Base-by-base conservation (phyloP, 2,113 vertebrate genomes). In the Rhea americana region DNA sequence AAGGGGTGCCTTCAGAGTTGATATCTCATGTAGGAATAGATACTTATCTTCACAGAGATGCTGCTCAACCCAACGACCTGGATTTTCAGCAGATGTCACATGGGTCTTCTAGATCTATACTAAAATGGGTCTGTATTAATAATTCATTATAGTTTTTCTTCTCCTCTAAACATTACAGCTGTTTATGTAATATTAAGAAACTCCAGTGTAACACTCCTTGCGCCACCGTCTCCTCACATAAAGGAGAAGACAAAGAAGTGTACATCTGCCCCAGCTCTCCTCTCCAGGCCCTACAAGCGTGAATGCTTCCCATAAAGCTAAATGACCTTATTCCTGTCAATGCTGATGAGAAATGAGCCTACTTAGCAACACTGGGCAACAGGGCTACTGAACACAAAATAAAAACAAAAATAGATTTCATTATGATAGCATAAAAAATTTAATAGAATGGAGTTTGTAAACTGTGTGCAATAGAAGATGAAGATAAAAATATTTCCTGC, bases 51-150 rank as follows among this genome's bases (percentile, higher is more conserved):
- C 58, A n/a, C 15, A 73, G 22, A 82, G 50, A 70, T 58, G 53
- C n/a, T 58, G 24, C 11, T 73, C 47, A 92, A 80, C 58, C 48
- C 58, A 87, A 7, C 82, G 83, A 92, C 70, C 53, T 93, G 62
- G 62, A 93, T 91, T 93, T 84, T 85, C 71, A 85, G 45, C 3
- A 21, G 17, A 72, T 50, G 67, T 32, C 62, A 65, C n/a, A 24
- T n/a, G 35, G 18, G 3, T 73, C 20, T 86, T 88, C 39, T 77
- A 91, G 18, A 74, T 13, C 5, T 45, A 5, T 53, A 88, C 2
- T 28, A 73, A 85, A 68, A 80, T 58, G 43, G 7, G 26, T 65
- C 21, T 47, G 3, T 37, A 71, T 86, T 71, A 75, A 85, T 59
- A 90, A 86, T 78, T 94, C 9, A 84, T 71, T 93, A 13, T 18